Evolutionary conservation across 2,888 invertebrate genomes (phyloP), one percentile per base, ranked within the genome.

Genomic region (Heliconius charithonia): DNA sequence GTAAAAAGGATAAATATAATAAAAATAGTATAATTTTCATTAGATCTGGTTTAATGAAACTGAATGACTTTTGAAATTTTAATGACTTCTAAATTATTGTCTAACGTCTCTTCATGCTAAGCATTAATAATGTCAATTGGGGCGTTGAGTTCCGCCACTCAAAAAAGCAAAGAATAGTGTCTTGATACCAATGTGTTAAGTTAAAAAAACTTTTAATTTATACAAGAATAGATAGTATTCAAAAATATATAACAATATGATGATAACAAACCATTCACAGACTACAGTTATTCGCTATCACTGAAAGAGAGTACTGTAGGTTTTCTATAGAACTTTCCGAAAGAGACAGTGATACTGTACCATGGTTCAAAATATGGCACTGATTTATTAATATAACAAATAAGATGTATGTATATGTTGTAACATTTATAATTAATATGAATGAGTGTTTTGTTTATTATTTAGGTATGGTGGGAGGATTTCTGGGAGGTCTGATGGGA

Each of bases 181-280:
- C 45, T 45, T 45, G 16, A n/a, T n/a, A 59, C n/a, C 4, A 59
- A 59, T 56, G 22, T n/a, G 3, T 56, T 22, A 22, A 56, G 9
- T 22, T 56, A 37, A 37, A 37, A 37, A 37, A 37, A 9, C 32
- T 37, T 37, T 37, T 37, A 37, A 0, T 32, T 32, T 32, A 37
- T 37, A 1, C 32, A 37, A 37, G 7, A 59, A n/a, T 25, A 62
- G 2, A 27, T 25, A 62, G 16, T 27, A 27, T 27, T 25, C 32
- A 62, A 12, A 37, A 9, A 32, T 41, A n/a, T 45, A 45, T 51
- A 59, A 32, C 12, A 0, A 27, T 22, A 22, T 77, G 29, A 76
- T 76, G 76, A 95, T 86, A 85, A 89, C 91, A 93, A 93, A 95
- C 95, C 95, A 95, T 96, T 95, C 95, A 95, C 95, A 93, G 95